phyloP scores from a whole-genome alignment of 2,888 invertebrate species.

The Furcula furcula region DNA sequence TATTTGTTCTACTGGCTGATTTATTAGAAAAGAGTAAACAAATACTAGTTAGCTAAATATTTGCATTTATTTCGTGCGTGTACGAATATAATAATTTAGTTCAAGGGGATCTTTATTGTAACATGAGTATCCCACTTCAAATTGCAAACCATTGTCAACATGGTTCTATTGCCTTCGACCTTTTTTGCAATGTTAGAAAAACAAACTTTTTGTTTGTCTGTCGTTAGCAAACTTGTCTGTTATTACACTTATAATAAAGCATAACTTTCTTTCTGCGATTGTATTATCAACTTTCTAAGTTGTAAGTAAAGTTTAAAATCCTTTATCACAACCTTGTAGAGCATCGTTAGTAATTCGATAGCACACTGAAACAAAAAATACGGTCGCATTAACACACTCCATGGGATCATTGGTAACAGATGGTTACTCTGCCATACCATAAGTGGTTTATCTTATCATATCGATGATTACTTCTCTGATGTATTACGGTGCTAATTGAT shows the following conservation, averaged over 20 bases:
- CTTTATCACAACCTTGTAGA: neutral
- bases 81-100: conserved; percentile 23
- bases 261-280: conserved; percentile 6
- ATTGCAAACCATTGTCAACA: conserved; percentile 50
- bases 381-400: conserved; percentile 20
- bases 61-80: conserved; percentile 20
- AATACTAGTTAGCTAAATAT: conserved; percentile 19
- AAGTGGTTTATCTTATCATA: conserved; percentile 47
- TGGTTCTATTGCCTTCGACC: conserved; percentile 35
- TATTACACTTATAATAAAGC: conserved; percentile 20
- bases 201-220: conserved; percentile 54
- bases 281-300: conserved; percentile 10
- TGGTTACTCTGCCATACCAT: conserved; percentile 33
- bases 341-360: conserved; percentile 40
- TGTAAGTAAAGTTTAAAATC: conserved; percentile 7
- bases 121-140: conserved; percentile 52
- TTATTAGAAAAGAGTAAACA: conserved; percentile 2
- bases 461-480: conserved; percentile 40
- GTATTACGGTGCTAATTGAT: conserved; percentile 47
- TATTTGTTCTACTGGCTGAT: neutral
- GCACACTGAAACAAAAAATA: conserved; percentile 30
- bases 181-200: conserved; percentile 54
- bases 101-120: conserved; percentile 44
- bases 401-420: conserved; percentile 36
- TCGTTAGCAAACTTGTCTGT: conserved; percentile 44